Conservation (phyloP, 2,113 vertebrate genomes). For the Pleuronectes platessa region DNA sequence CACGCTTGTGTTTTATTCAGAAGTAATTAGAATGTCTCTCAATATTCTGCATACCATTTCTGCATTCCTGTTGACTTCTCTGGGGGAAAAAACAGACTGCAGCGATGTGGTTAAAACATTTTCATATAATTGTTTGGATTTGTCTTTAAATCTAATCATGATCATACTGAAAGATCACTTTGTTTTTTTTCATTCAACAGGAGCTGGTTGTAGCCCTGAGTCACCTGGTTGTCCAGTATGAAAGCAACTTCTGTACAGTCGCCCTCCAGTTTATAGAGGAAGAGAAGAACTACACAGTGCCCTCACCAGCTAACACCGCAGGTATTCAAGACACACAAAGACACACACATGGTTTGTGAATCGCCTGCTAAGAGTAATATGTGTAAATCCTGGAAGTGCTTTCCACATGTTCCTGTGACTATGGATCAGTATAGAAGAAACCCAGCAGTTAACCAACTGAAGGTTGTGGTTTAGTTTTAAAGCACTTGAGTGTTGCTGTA, state of each 20-base stretch:
- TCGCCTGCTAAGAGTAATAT: too few species aligned
- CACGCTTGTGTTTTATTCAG: too few species aligned
- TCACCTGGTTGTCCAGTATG: conserved; percentile 97
- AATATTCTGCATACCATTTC: neutral
- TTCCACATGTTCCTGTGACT: neutral
- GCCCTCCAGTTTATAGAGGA: conserved; percentile 99
- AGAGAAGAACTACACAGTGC: conserved; percentile 94
- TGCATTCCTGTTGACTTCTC: neutral
- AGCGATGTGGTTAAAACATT: neutral
- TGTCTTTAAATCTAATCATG: too few species aligned
- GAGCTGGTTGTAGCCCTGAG: conserved; percentile 98
- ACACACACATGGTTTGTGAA: neutral
- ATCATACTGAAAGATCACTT: neutral
- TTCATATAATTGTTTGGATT: neutral
- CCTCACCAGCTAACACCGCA: conserved; percentile 88
- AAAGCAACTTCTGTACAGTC: conserved; percentile 98
- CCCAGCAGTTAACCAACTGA: too few species aligned
- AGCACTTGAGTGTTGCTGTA: too few species aligned
- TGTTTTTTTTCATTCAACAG: conserved; percentile 68
- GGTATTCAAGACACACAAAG: conserved; percentile 74
- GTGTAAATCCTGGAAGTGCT: neutral
- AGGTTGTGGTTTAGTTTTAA: too few species aligned
- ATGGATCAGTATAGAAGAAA: neutral
- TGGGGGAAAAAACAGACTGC: neutral
- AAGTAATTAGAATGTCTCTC: too few species aligned